A percentile compares a stretch with the other conserved stretches of the same genome.
These are phyloP conservation scores for Lasioglossum figueresi DNA, from an alignment of 2,888 invertebrate species.

Conservation along the genomic window DNA sequence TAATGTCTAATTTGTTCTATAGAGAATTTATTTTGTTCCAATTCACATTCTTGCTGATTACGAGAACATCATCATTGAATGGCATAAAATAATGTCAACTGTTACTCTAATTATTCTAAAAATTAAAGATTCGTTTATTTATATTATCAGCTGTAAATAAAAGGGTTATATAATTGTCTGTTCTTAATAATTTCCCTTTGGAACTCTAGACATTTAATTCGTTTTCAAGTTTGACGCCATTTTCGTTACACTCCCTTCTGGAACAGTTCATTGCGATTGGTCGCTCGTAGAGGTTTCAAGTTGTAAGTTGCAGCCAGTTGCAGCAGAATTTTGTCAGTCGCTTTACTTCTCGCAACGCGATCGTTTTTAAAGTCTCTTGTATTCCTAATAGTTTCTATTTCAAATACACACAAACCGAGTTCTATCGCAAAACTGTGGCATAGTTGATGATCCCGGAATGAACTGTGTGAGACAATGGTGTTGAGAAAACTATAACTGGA, in stretches of 20 bases:
- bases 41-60: too few species aligned
- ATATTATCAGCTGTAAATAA: background rate
- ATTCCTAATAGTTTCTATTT: constrained; percentile 7
- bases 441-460: background rate
- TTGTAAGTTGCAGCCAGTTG: constrained; percentile 14
- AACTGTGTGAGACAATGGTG: background rate
- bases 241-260: background rate
- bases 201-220: background rate
- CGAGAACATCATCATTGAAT: too few species aligned
- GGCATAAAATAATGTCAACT: too few species aligned
- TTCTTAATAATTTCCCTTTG: background rate
- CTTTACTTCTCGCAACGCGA: constrained; percentile 11
- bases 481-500: background rate
- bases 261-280: constrained; percentile 34
- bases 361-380: constrained; percentile 2
- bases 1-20: too few species aligned
- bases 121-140: background rate
- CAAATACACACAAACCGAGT: constrained; percentile 17
- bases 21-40: too few species aligned
- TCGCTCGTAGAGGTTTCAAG: background rate
- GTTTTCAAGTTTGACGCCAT: constrained; percentile 24
- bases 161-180: background rate
- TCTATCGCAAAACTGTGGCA: background rate
- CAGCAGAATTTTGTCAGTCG: constrained; percentile 22
- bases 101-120: background rate